Conservation (phyloP, 2,888 invertebrate genomes). For the Apamea sordens region DNA sequence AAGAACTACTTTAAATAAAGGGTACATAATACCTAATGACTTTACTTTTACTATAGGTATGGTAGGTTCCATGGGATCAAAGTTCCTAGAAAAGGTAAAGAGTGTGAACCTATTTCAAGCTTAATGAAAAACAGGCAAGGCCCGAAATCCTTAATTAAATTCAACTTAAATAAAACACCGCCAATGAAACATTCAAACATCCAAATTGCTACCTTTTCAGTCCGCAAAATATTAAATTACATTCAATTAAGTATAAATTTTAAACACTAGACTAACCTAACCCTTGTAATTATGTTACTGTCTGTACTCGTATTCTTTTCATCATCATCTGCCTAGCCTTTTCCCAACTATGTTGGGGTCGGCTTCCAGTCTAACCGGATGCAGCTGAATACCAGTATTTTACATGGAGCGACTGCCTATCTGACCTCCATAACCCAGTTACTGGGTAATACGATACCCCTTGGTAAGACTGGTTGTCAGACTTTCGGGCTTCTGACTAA, state of each 20-base stretch:
- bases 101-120: not conserved
- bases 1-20: not conserved
- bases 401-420: no score
- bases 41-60: no score
- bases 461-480: no score
- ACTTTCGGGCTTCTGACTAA: no score
- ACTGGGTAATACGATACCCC: no score
- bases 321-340: no score
- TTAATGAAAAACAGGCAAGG: not conserved
- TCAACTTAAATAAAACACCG: slow-evolving; percentile 10
- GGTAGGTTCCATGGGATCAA: not conserved
- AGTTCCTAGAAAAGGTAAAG: not conserved
- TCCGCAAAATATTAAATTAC: slow-evolving; percentile 25
- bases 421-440: no score
- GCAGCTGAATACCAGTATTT: no score
- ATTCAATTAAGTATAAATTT: slow-evolving; percentile 10
- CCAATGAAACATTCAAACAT: slow-evolving; percentile 17
- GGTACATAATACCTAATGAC: not conserved
- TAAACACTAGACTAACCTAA: slow-evolving; percentile 13
- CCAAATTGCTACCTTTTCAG: slow-evolving; percentile 23
- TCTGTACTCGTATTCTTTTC: slow-evolving; percentile 5
- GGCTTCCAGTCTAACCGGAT: no score
- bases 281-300: not conserved
- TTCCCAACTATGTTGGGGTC: no score
- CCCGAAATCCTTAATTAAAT: slow-evolving; percentile 18